A percentile compares a stretch with the other conserved stretches of the same genome.
These are phyloP conservation scores for Hesperia comma DNA, from an alignment of 2,888 invertebrate genomes.

Conservation along the genomic window DNA sequence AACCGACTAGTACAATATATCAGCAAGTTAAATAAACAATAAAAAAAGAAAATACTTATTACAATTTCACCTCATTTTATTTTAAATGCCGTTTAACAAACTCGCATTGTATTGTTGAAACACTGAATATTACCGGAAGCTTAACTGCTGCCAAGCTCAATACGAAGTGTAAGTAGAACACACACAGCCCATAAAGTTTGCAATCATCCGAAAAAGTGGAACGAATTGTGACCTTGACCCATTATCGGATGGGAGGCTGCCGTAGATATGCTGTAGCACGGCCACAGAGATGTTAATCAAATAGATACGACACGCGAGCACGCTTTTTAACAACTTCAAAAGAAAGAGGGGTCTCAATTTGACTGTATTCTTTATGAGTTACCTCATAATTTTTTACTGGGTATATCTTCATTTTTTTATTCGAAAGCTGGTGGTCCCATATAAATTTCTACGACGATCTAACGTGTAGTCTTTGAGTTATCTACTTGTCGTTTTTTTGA, in stretches of 20 bases:
- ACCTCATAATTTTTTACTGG: too few relatives aligned
- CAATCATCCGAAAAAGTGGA: slow-evolving; percentile 59
- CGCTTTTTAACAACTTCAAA: too few relatives aligned
- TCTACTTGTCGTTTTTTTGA: too few relatives aligned
- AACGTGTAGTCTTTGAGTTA: too few relatives aligned
- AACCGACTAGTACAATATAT: too few relatives aligned
- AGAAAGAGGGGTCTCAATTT: too few relatives aligned
- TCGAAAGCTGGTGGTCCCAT: too few relatives aligned
- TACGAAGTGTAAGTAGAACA: neutral
- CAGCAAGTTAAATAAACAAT: neutral
- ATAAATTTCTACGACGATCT: too few relatives aligned
- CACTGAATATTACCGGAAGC: neutral
- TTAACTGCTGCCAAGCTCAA: neutral
- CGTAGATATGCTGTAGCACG: neutral
- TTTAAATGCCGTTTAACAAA: neutral
- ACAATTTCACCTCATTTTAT: neutral
- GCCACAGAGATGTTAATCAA: neutral
- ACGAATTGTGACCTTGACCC: slow-evolving; percentile 57
- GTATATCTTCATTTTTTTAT: too few relatives aligned
- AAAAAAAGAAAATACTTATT: neutral
- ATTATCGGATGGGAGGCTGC: slow-evolving; percentile 30
- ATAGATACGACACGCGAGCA: slow-evolving; percentile 9
- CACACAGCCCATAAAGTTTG: slow-evolving; percentile 49
- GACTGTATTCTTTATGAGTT: too few relatives aligned
- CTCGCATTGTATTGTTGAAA: neutral